Evolutionary conservation across 2,113 vertebrate species (phyloP).

Genomic region (Scomber scombrus): DNA sequence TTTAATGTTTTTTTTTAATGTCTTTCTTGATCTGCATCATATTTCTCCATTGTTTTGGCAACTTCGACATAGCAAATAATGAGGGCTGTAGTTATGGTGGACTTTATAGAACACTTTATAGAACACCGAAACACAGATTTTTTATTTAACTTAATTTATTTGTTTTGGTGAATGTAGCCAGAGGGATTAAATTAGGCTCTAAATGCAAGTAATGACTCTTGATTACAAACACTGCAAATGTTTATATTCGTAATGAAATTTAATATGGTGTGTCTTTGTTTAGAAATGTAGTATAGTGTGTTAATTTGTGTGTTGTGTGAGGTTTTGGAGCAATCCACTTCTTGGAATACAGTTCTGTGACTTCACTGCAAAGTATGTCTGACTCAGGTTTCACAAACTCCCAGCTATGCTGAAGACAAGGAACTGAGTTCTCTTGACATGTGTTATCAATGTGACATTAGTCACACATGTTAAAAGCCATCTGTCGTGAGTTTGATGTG

Average conservation of each 20-base stretch:
- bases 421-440: conserved; percentile 20
- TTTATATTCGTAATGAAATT: conserved; percentile 5
- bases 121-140: not conserved
- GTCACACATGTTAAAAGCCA: conserved; percentile 50
- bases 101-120: not conserved
- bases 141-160: not conserved
- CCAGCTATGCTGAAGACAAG: conserved; percentile 2
- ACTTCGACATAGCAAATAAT: not conserved
- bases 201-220: not conserved
- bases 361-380: conserved; percentile 1
- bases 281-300: not conserved
- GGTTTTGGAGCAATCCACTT: not conserved
- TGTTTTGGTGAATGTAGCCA: not conserved
- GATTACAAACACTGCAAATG: conserved; percentile 1
- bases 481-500: conserved; percentile 43
- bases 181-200: not conserved
- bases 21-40: too few relatives aligned
- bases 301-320: conserved; percentile 6
- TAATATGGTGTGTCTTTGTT: not conserved
- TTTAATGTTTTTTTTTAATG: too few relatives aligned
- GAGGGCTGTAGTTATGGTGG: not conserved
- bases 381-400: conserved; percentile 46
- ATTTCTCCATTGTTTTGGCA: not conserved
- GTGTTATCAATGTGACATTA: conserved; percentile 21
- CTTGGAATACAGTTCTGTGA: not conserved